These are phyloP conservation scores for Pardalotus punctatus DNA, from an alignment of 2,113 vertebrate species.

Conservation along the genomic window DNA sequence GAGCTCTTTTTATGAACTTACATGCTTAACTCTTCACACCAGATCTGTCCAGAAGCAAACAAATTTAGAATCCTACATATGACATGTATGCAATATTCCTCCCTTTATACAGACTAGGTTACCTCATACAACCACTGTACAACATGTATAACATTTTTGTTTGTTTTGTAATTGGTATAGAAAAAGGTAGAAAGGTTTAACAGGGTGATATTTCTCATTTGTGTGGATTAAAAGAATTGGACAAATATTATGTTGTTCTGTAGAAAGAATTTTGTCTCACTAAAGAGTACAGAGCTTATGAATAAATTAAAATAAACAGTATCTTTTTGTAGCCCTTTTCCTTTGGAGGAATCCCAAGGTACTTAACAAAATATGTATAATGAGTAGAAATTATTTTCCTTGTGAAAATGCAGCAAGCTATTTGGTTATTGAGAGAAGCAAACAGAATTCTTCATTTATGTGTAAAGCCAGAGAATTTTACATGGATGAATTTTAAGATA, in stretches of 20 bases:
- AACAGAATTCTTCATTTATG: background rate
- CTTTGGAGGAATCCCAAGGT: background rate
- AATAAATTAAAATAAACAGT: background rate
- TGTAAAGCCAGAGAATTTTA: background rate
- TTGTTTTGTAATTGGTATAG: background rate
- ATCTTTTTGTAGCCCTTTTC: background rate
- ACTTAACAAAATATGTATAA: background rate
- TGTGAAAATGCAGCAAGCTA: background rate
- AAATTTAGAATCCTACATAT: background rate
- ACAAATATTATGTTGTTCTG: background rate
- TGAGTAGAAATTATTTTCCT: background rate
- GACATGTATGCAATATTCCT: background rate
- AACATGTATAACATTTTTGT: background rate
- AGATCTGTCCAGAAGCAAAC: background rate
- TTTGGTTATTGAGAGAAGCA: background rate
- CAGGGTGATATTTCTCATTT: background rate
- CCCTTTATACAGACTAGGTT: background rate
- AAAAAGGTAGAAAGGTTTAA: background rate
- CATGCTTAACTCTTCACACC: background rate
- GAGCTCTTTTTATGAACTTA: background rate
- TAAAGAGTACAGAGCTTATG: background rate
- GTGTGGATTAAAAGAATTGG: background rate
- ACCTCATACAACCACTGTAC: background rate
- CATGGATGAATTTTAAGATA: background rate
- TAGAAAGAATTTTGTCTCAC: background rate